phyloP scores from a whole-genome alignment of 2,797 vertebrate species.

The Crenichthys baileyi region DNA sequence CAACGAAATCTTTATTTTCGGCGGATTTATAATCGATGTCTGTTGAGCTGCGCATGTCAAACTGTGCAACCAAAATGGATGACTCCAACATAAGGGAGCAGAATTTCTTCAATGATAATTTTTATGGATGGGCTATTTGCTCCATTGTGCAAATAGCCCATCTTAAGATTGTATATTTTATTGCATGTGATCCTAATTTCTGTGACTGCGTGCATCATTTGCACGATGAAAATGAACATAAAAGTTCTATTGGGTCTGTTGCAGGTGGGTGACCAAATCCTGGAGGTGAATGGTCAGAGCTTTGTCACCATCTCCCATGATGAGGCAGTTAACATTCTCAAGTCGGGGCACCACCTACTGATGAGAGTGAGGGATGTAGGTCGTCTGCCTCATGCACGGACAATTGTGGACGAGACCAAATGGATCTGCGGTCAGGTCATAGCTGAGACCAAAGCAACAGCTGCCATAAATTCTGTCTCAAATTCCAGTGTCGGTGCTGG shows the following conservation, averaged over 20 bases:
- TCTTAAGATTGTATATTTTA: not conserved
- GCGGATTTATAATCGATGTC: too few relatives aligned
- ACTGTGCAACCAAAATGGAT: too few relatives aligned
- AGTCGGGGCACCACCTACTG: constrained; percentile 86
- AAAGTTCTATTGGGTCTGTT: not conserved
- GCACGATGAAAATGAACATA: not conserved
- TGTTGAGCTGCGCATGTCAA: too few relatives aligned
- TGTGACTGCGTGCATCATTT: not conserved
- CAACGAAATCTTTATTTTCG: too few relatives aligned
- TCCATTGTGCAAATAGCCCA: not conserved
- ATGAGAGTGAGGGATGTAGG: constrained; percentile 91
- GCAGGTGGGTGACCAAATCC: constrained; percentile 95
- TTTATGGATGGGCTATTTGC: too few relatives aligned
- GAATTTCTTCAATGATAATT: too few relatives aligned
- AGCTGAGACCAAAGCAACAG: constrained; percentile 69
- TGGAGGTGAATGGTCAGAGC: constrained; percentile 89
- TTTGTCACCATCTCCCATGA: constrained; percentile 91
- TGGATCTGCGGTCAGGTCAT: constrained; percentile 87
- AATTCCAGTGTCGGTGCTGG: not conserved
- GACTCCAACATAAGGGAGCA: too few relatives aligned
- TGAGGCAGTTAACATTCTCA: constrained; percentile 91
- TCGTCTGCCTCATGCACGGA: constrained; percentile 90
- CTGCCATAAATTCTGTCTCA: constrained; percentile 10
- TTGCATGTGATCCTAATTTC: not conserved
- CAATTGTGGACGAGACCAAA: constrained; percentile 89